Evolutionary conservation across 2,797 vertebrate genomes (phyloP).

Genomic region (Pseudochirops corinnae): DNA sequence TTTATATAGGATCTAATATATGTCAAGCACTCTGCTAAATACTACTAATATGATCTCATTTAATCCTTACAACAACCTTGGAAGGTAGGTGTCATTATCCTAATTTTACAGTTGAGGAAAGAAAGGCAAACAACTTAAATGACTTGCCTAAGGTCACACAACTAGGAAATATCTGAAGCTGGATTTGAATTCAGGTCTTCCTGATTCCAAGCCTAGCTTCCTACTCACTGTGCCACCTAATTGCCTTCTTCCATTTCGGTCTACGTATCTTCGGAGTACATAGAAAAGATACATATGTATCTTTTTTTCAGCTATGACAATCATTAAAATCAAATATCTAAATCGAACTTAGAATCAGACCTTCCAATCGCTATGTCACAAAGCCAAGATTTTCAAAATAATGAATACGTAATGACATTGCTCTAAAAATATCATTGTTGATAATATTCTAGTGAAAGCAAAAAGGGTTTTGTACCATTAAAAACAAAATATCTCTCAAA

Average conservation of each 20-base stretch:
- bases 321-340: background rate
- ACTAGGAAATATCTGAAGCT: background rate
- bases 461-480: background rate
- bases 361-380: background rate
- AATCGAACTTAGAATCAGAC: background rate
- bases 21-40: background rate
- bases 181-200: background rate
- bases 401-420: background rate
- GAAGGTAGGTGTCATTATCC: background rate
- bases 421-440: background rate
- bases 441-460: background rate
- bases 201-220: background rate
- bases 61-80: background rate
- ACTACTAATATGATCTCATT: background rate
- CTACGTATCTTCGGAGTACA: background rate
- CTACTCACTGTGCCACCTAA: background rate
- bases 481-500: background rate
- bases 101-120: background rate
- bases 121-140: background rate
- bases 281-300: too few relatives aligned
- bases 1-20: background rate
- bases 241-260: background rate
- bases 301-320: background rate
- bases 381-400: background rate
- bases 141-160: background rate